phyloP scores from a whole-genome alignment of 1,140 invertebrate species.

The Oncopeltus fasciatus region DNA sequence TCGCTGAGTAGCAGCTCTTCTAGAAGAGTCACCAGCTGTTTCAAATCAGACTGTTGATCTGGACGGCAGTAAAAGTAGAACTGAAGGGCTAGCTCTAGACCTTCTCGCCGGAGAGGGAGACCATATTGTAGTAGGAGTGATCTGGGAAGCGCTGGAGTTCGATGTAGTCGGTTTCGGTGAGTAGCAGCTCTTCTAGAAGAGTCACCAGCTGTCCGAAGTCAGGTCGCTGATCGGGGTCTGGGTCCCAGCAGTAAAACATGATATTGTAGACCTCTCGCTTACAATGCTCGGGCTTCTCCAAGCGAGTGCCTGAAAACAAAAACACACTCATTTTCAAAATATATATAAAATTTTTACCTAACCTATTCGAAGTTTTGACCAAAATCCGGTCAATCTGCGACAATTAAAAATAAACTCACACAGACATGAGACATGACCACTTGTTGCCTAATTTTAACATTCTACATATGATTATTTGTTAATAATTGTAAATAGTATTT shows the following conservation, averaged over 20 bases:
- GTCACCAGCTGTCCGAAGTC: constrained; percentile 63
- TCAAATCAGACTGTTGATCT: constrained; percentile 57
- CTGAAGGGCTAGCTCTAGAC: too few species aligned
- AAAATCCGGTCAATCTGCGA: too few species aligned
- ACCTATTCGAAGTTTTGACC: too few species aligned
- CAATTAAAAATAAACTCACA: too few species aligned
- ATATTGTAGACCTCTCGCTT: constrained; percentile 79
- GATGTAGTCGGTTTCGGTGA: constrained; percentile 83
- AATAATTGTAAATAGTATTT: too few species aligned
- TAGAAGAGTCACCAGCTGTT: constrained; percentile 59
- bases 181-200: constrained; percentile 62
- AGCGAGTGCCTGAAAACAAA: constrained; percentile 44
- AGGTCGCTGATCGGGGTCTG: constrained; percentile 58
- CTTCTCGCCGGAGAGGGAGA: constrained; percentile 68
- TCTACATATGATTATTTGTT: too few species aligned
- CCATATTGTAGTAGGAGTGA: constrained; percentile 83
- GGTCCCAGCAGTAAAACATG: constrained; percentile 88
- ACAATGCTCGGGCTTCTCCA: constrained; percentile 81
- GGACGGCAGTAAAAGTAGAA: constrained; percentile 89
- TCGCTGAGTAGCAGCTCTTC: constrained; percentile 71
- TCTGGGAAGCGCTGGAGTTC: constrained; percentile 84
- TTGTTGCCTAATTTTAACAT: too few species aligned
- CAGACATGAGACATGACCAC: too few species aligned
- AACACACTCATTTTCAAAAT: too few species aligned
- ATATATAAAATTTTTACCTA: too few species aligned